These are phyloP conservation scores for Eunapius fragilis DNA, from an alignment of 37 sponge, comb jelly and placozoan genomes.

Conservation along the genomic window DNA sequence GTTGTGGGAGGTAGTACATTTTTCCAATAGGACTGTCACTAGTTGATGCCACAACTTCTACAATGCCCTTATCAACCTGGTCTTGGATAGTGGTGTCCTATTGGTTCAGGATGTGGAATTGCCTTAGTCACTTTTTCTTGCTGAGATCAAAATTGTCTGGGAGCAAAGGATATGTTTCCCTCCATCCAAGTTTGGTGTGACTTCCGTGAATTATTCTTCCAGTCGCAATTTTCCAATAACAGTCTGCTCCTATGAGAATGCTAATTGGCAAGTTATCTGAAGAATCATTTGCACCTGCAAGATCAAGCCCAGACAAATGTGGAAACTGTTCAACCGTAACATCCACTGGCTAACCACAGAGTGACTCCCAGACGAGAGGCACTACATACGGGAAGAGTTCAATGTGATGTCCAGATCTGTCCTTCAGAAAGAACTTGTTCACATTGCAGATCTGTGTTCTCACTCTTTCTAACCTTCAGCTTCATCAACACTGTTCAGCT, in stretches of 20 bases:
- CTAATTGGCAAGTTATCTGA: neutral
- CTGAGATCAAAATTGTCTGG: slow-evolving; percentile 10
- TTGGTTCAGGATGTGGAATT: neutral
- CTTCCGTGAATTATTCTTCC: slow-evolving; percentile 12
- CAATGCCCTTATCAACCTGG: neutral
- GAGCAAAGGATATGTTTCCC: neutral
- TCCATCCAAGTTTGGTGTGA: slow-evolving; percentile 28
- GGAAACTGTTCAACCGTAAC: neutral
- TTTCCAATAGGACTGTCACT: neutral
- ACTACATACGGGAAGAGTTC: too few relatives aligned
- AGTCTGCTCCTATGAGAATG: slow-evolving; percentile 35
- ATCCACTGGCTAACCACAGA: slow-evolving; percentile 13
- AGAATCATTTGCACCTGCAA: slow-evolving; percentile 4
- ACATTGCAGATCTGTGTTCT: too few relatives aligned
- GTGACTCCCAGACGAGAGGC: too few relatives aligned
- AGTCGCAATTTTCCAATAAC: slow-evolving; percentile 37
- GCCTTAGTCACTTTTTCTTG: neutral
- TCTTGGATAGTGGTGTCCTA: too few relatives aligned
- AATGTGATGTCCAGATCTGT: too few relatives aligned
- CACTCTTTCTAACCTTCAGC: too few relatives aligned
- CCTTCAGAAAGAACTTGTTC: too few relatives aligned
- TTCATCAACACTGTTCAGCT: too few relatives aligned
- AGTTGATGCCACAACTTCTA: neutral
- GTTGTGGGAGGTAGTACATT: slow-evolving; percentile 44
- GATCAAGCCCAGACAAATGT: slow-evolving; percentile 9